A percentile compares a stretch with the other conserved stretches of the same genome.
These are phyloP conservation scores for Antennarius maculatus DNA, from an alignment of 2,797 vertebrate species.

Conservation along the genomic window DNA sequence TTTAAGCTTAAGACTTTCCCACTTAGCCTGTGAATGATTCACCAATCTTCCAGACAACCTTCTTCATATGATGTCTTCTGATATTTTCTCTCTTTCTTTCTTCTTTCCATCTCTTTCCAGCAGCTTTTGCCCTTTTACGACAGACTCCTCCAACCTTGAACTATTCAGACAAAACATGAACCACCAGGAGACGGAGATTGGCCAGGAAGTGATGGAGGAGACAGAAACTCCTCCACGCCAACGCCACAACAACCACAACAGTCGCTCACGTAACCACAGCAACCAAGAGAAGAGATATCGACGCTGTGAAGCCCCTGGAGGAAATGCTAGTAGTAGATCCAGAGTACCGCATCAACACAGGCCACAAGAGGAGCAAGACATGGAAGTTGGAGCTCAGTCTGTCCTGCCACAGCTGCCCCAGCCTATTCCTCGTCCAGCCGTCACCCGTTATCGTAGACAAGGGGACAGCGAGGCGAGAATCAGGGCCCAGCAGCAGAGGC, in stretches of 20 bases:
- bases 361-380: slow-evolving; percentile 58
- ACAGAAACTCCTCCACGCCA: slow-evolving; percentile 46
- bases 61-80: too few species aligned
- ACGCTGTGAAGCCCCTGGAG: slow-evolving; percentile 61
- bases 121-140: too few species aligned
- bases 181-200: slow-evolving; percentile 84
- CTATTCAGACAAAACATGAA: slow-evolving; percentile 84
- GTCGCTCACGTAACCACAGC: slow-evolving; percentile 59
- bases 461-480: slow-evolving; percentile 79
- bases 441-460: slow-evolving; percentile 78
- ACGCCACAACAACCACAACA: slow-evolving; percentile 61
- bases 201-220: slow-evolving; percentile 85
- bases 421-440: slow-evolving; percentile 76
- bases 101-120: not conserved
- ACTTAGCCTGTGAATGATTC: too few species aligned
- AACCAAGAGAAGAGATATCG: slow-evolving; percentile 68
- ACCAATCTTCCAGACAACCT: too few species aligned
- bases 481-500: slow-evolving; percentile 74
- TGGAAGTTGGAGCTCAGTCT: slow-evolving; percentile 60
- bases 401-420: slow-evolving; percentile 52
- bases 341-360: slow-evolving; percentile 40
- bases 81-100: not conserved
- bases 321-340: slow-evolving; percentile 18
- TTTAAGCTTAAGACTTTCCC: too few species aligned
- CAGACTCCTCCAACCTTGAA: slow-evolving; percentile 41